Percentiles rank a stretch among this genome's conserved stretches.
Evolutionary conservation across 2,113 vertebrate genomes (phyloP).

Genomic region (Planiliza haematocheilus): DNA sequence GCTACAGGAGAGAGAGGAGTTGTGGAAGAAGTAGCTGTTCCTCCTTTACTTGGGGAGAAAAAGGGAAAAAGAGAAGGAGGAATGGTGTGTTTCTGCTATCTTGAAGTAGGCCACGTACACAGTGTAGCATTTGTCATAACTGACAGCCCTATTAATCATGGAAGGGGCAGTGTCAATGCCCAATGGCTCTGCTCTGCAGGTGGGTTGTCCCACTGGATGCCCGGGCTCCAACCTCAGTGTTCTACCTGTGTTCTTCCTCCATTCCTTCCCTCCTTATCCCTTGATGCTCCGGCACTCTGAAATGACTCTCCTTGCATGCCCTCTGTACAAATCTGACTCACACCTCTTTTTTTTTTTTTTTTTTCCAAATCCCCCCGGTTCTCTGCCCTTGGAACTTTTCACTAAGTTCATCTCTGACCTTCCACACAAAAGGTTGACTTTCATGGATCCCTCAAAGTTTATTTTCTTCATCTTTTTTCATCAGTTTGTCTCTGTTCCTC

Average conservation of each 20-base stretch:
- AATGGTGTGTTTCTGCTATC: slow-evolving; percentile 35
- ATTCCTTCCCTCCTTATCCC: slow-evolving; percentile 29
- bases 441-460: neutral
- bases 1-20: neutral
- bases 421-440: neutral
- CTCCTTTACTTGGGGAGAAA: slow-evolving; percentile 19
- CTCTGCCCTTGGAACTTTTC: slow-evolving; percentile 37
- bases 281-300: neutral
- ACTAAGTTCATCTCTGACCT: neutral
- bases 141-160: slow-evolving; percentile 82
- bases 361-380: neutral
- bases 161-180: slow-evolving; percentile 60
- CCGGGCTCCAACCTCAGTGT: slow-evolving; percentile 51
- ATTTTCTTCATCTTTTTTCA: neutral
- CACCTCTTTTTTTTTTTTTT: neutral
- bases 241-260: slow-evolving; percentile 38
- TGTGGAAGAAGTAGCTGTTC: slow-evolving; percentile 1
- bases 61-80: slow-evolving; percentile 11
- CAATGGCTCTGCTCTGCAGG: slow-evolving; percentile 69
- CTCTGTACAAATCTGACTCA: slow-evolving; percentile 21
- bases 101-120: slow-evolving; percentile 77
- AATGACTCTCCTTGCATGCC: slow-evolving; percentile 30
- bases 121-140: slow-evolving; percentile 78
- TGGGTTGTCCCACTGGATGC: slow-evolving; percentile 71
- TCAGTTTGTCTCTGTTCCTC: neutral